Evolutionary conservation across 2,797 vertebrate genomes (phyloP).

Genomic region (Podarcis lilfordi): DNA sequence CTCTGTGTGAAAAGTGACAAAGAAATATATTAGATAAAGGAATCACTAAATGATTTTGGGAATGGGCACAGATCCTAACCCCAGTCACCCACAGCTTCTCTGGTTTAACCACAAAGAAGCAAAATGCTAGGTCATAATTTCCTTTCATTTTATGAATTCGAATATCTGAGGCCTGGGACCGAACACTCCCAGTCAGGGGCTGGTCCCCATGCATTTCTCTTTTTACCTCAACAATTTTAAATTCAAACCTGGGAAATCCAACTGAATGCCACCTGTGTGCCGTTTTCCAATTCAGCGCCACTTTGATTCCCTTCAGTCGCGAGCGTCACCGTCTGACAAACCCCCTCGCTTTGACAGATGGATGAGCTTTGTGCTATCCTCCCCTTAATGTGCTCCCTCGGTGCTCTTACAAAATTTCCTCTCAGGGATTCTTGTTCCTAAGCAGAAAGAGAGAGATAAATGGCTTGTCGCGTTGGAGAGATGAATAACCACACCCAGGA

Average conservation of each 20-base stretch:
- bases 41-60: neutral
- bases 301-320: neutral
- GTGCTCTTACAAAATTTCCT: neutral
- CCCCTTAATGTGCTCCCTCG: accelerated
- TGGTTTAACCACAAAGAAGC: neutral
- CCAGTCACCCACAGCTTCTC: too few relatives aligned
- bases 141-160: neutral
- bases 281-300: neutral
- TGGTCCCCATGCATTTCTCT: neutral
- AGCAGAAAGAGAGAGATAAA: accelerated
- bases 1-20: too few relatives aligned
- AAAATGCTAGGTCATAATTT: neutral
- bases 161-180: neutral
- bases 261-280: neutral
- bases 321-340: neutral
- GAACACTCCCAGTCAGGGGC: neutral
- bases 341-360: accelerated
- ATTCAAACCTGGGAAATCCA: neutral
- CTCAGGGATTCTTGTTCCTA: accelerated
- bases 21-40: too few relatives aligned
- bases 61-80: neutral
- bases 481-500: neutral
- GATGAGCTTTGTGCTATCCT: neutral
- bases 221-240: neutral
- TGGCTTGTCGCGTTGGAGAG: neutral